phyloP scores from a whole-genome alignment of 2,888 invertebrate genomes.

The Pseudococcus viburni region DNA sequence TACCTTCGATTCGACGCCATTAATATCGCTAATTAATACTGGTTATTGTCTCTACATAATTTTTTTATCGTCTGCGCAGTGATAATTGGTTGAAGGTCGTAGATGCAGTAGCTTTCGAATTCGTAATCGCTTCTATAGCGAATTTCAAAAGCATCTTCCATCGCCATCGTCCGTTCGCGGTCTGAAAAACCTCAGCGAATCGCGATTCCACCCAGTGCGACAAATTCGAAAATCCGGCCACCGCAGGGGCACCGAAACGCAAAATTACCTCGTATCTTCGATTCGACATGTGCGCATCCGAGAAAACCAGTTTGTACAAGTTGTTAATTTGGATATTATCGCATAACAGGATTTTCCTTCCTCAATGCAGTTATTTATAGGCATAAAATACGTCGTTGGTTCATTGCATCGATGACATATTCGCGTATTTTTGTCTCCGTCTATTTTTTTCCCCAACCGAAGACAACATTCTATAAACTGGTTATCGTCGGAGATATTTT shows the following conservation, averaged over 20 bases:
- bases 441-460: background rate
- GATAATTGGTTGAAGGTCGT: conserved; percentile 53
- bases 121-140: background rate
- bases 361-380: conserved; percentile 58
- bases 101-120: conserved; percentile 10
- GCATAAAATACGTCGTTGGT: conserved; percentile 12
- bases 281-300: conserved; percentile 29
- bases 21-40: conserved; percentile 56
- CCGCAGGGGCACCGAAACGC: background rate
- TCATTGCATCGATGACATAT: conserved; percentile 45
- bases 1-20: conserved; percentile 40
- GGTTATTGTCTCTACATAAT: conserved; percentile 52
- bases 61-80: conserved; percentile 55
- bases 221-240: background rate
- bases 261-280: background rate
- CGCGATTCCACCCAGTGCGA: background rate
- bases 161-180: background rate
- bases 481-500: conserved; percentile 15
- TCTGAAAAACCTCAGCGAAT: too few relatives aligned
- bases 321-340: conserved; percentile 58
- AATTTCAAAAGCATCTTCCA: background rate
- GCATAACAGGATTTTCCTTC: conserved; percentile 58
- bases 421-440: conserved; percentile 7
- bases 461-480: conserved; percentile 13
- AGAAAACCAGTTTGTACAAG: conserved; percentile 53